Conservation (phyloP, 2,113 vertebrate genomes). For the Calidris pugnax region DNA sequence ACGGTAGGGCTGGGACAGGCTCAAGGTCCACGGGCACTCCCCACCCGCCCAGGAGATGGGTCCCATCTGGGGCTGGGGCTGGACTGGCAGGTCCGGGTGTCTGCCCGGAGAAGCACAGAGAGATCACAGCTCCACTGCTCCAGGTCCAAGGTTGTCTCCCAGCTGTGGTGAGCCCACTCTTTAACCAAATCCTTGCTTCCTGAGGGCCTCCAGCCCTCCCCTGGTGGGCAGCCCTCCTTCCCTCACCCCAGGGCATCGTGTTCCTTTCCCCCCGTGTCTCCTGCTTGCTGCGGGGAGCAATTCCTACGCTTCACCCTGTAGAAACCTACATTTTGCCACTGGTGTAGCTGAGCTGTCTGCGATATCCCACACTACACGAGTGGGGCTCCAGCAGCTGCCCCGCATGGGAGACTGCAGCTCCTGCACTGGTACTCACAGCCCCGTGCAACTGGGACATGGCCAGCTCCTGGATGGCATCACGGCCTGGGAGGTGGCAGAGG, state of each 20-base stretch:
- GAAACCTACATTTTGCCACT: not conserved
- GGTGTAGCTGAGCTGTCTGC: not conserved
- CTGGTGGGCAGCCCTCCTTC: not conserved
- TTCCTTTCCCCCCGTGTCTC: not conserved
- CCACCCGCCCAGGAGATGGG: not conserved
- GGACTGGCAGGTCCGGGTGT: not conserved
- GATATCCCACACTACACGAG: fast-evolving
- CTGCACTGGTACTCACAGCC: not conserved
- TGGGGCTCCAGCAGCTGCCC: not conserved
- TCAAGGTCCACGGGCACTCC: not conserved
- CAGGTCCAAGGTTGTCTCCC: not conserved
- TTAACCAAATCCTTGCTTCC: not conserved
- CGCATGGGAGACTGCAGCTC: not conserved
- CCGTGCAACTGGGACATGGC: not conserved
- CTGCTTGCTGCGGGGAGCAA: not conserved
- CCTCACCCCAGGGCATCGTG: not conserved
- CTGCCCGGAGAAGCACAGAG: not conserved
- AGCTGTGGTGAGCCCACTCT: not conserved
- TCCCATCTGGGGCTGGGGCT: not conserved
- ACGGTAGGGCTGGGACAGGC: not conserved
- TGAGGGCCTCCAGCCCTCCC: not conserved
- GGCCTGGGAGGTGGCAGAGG: not conserved
- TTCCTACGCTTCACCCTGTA: not conserved
- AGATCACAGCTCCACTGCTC: not conserved
- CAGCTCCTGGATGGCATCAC: not conserved